Percentiles rank a stretch among this genome's conserved stretches.
phyloP scores from a whole-genome alignment of 2,113 vertebrate species.

The Erpornis zantholeuca region DNA sequence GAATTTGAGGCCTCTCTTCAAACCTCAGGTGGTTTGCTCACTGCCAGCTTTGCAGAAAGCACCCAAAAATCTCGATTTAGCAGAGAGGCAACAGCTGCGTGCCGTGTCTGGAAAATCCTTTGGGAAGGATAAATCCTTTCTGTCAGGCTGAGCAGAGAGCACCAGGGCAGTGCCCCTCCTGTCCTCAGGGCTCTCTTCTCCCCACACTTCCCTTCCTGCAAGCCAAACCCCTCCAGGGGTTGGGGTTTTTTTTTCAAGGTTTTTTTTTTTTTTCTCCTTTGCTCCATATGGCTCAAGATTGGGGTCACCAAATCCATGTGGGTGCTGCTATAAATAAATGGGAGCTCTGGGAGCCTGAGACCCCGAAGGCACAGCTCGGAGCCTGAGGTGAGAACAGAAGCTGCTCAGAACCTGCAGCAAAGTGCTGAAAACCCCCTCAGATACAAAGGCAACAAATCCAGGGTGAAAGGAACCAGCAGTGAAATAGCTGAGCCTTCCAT shows the following conservation, averaged over 20 bases:
- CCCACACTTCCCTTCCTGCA: neutral
- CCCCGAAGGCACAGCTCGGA: neutral
- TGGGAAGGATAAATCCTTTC: neutral
- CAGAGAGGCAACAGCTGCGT: neutral
- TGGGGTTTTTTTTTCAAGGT: neutral
- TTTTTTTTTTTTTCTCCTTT: neutral
- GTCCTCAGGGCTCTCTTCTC: neutral
- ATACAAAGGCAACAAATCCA: neutral
- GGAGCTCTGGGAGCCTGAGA: neutral
- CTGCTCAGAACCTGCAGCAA: neutral
- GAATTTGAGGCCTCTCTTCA: neutral
- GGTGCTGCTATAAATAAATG: neutral
- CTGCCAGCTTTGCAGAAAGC: neutral
- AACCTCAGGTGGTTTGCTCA: neutral
- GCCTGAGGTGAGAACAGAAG: neutral
- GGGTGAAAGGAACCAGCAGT: neutral
- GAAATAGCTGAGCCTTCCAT: too few species aligned
- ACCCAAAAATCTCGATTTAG: neutral
- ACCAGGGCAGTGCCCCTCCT: neutral
- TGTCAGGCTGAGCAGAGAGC: neutral
- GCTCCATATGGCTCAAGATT: neutral
- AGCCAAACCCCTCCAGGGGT: neutral
- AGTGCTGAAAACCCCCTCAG: neutral
- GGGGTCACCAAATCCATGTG: neutral
- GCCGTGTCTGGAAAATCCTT: neutral